Conservation (phyloP, 2,888 invertebrate species). For the Mesorhabditis sp. region DNA sequence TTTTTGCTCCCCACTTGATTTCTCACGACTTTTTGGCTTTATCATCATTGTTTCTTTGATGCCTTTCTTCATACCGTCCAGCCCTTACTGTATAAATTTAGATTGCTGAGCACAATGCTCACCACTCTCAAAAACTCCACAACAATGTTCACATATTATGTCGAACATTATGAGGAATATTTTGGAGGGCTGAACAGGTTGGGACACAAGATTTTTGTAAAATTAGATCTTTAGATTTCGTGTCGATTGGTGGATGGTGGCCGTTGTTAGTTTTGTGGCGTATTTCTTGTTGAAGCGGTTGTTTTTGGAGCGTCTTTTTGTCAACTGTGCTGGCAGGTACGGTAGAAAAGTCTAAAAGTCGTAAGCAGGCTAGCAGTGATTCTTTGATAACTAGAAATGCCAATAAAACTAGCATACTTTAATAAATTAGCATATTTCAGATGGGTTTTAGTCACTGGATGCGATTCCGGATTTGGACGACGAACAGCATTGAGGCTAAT, state of each 20-base stretch:
- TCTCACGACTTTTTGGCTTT: background rate
- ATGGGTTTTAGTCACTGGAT: slow-evolving; percentile 38
- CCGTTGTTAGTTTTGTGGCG: background rate
- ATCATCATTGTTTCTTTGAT: background rate
- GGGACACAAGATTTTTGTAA: background rate
- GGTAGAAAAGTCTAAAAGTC: background rate
- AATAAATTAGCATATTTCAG: slow-evolving; percentile 1
- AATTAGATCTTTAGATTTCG: background rate
- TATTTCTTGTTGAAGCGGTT: background rate
- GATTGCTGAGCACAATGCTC: background rate
- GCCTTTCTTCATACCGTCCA: background rate
- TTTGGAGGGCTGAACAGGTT: background rate
- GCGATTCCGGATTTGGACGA: slow-evolving; percentile 57
- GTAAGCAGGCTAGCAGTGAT: no score
- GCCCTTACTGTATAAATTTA: background rate
- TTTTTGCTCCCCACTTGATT: no score
- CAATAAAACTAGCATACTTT: no score
- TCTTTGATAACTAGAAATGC: no score
- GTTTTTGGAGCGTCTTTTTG: background rate
- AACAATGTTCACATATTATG: background rate
- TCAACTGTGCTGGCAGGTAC: background rate
- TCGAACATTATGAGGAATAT: slow-evolving; percentile 6
- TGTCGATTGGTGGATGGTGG: background rate
- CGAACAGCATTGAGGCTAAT: slow-evolving; percentile 52
- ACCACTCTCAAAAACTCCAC: slow-evolving; percentile 1